Base-by-base conservation (phyloP, 2,888 invertebrate genomes). In the Drosophila rubida region DNA sequence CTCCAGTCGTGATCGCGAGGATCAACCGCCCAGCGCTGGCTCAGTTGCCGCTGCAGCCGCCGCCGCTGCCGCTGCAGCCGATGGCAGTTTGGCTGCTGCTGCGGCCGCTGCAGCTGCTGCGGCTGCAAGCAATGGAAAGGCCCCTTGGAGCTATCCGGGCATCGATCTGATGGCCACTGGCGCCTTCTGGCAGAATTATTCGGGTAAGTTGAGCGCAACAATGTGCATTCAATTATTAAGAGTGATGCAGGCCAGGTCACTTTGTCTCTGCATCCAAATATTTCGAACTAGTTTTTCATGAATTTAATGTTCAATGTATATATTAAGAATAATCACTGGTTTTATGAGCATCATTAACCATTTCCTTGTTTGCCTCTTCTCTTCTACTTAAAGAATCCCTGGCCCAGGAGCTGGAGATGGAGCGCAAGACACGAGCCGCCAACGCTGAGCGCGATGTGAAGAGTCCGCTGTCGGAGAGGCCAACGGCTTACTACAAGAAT, bases 181-280 rank as follows among this genome's bases (percentile, higher is more conserved):
- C 37, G 96, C 96, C 42, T 97, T 97, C 93, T 97, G 97, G 97
- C 97, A 97, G 91, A 97, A 97, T 92, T 97, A 97, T 93, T 97
- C 97, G 90, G 97, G 97, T 97, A 91, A 94, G 95, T 91, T 39
- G 2, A 4, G 14, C 7, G n/a, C 9, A 11, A 4, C 7, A 14
- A 41, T 25, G 4, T 42, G 42, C 16, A 42, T 16, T 16, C 27
- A 27, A 4, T 5, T 14, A 4, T 6, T 2, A 7, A 22, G 42
- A 19, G 13, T n/a, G n/a, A n/a, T n/a, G n/a, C n/a, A n/a, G n/a
- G n/a, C n/a, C n/a, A n/a, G n/a, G n/a, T n/a, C n/a, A n/a, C n/a
- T n/a, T n/a, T n/a, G n/a, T n/a, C n/a, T n/a, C n/a, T n/a, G n/a
- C n/a, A n/a, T n/a, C n/a, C n/a, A n/a, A n/a, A n/a, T n/a, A n/a